Evolutionary conservation across 2,888 invertebrate species (phyloP).

Genomic region (Drosophila yooni): DNA sequence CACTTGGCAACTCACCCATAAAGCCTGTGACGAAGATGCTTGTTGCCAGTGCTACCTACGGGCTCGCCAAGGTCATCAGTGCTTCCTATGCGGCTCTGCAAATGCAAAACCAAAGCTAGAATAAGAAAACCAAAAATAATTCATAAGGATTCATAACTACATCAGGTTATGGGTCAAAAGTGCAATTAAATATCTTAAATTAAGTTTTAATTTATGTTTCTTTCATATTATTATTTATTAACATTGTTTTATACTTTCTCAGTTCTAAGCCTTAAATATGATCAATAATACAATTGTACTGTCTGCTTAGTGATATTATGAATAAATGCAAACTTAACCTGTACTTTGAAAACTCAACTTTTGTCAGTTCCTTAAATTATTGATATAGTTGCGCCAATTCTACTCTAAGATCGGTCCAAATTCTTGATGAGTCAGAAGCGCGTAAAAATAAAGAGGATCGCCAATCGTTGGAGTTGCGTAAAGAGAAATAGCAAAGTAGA

Average conservation of each 20-base stretch:
- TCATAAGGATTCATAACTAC: background rate
- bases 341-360: background rate
- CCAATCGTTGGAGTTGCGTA: too few relatives aligned
- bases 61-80: constrained; percentile 32
- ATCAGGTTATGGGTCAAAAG: too few relatives aligned
- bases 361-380: background rate
- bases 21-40: rapidly evolving
- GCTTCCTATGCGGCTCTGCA: constrained; percentile 32
- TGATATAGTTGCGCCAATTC: background rate
- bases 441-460: too few relatives aligned
- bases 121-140: too few relatives aligned
- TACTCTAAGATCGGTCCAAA: too few relatives aligned
- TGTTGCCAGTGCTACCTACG: constrained; percentile 36
- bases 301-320: background rate
- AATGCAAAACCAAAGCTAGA: too few relatives aligned
- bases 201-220: background rate
- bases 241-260: background rate
- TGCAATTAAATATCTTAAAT: background rate
- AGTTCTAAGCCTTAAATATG: background rate
- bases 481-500: too few relatives aligned
- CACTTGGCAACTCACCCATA: rapidly evolving
- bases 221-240: background rate
- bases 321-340: background rate
- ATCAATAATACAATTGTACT: background rate
- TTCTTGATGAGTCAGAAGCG: too few relatives aligned